Percentiles rank a stretch among this genome's conserved stretches.
phyloP scores from a whole-genome alignment of 2,888 invertebrate genomes.

The Tiliacea citrago region DNA sequence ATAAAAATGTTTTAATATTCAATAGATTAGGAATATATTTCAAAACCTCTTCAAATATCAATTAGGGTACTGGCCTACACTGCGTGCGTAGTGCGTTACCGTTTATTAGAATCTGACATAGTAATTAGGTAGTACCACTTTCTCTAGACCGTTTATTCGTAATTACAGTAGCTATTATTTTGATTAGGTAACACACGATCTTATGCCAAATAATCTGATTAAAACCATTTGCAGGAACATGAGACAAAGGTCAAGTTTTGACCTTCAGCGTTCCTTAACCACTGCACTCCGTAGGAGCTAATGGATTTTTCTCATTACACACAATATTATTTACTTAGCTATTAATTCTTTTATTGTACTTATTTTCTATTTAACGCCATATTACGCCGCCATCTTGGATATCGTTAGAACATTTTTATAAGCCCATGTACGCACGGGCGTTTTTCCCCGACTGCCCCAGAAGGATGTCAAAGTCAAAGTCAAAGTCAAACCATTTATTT shows the following conservation, averaged over 20 bases:
- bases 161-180: neutral
- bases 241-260: constrained; percentile 30
- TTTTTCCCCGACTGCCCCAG: neutral
- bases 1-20: too few relatives aligned
- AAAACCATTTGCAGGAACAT: constrained; percentile 20
- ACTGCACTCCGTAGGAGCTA: constrained; percentile 48
- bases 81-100: too few relatives aligned
- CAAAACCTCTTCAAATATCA: too few relatives aligned
- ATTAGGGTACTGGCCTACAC: too few relatives aligned
- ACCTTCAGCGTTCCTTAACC: constrained; percentile 37
- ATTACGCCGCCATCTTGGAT: constrained; percentile 30
- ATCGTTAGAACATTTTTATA: constrained; percentile 15
- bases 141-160: neutral
- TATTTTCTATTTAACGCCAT: constrained; percentile 45
- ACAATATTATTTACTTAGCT: constrained; percentile 44
- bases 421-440: neutral
- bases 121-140: neutral
- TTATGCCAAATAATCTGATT: constrained; percentile 14
- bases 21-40: too few relatives aligned
- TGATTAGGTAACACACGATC: neutral
- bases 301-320: constrained; percentile 59
- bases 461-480: neutral
- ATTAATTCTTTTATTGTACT: constrained; percentile 40
- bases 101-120: too few relatives aligned
- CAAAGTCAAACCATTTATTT: too few relatives aligned